Evolutionary conservation across 35 echinoderm and acorn worm species (phyloP).

Genomic region (Chiridota heheva): DNA sequence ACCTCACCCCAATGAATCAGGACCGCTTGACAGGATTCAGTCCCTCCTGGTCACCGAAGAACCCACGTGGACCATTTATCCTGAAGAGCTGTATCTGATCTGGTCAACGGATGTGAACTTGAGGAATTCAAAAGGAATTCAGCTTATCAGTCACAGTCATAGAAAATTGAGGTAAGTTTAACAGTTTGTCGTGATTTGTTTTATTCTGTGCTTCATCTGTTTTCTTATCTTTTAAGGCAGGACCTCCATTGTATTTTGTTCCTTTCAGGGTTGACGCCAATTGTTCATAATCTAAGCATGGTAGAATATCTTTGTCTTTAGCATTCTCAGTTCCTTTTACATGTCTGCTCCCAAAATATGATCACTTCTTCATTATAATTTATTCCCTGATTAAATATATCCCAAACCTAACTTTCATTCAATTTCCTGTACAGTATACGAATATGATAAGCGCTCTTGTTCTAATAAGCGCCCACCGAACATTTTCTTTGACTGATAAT

Average conservation of each 20-base stretch:
- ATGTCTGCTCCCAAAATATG: background rate
- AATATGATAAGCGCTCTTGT: too few species aligned
- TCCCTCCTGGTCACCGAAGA: too few species aligned
- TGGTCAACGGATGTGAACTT: slow-evolving; percentile 3
- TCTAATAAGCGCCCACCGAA: too few species aligned
- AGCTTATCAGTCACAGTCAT: slow-evolving; percentile 48
- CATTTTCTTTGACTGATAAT: too few species aligned
- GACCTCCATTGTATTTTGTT: background rate
- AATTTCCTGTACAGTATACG: too few species aligned
- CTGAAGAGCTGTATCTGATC: slow-evolving; percentile 38
- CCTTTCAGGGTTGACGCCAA: background rate
- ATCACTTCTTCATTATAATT: background rate
- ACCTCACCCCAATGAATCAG: too few species aligned
- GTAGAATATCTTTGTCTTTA: background rate
- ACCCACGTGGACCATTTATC: slow-evolving; percentile 45
- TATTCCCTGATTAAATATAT: too few species aligned
- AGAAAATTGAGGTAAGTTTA: slow-evolving; percentile 57
- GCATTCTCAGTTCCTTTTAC: background rate
- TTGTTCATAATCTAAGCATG: background rate
- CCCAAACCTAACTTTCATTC: too few species aligned
- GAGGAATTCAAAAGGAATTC: slow-evolving; percentile 22
- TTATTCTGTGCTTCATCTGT: background rate
- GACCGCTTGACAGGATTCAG: too few species aligned
- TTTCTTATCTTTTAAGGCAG: background rate
- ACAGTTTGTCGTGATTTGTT: background rate